These are phyloP conservation scores for Halcyon senegalensis DNA, from an alignment of 2,113 vertebrate species.

Conservation along the genomic window DNA sequence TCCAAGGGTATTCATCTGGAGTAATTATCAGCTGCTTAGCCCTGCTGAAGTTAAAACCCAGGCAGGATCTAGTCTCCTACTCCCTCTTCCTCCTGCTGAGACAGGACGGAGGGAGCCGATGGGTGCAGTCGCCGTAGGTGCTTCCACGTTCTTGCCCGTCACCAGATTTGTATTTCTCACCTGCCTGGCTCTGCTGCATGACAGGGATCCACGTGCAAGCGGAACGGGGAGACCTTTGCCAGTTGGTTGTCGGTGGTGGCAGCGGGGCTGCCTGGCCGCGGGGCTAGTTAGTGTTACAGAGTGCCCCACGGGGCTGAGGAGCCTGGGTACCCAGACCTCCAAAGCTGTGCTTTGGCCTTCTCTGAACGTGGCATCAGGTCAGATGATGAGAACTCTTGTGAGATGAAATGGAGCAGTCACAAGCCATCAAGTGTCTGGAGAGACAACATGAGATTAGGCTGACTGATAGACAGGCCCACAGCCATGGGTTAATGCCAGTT, in stretches of 20 bases:
- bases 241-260: background rate
- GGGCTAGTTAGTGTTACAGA: background rate
- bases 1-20: constrained; percentile 30
- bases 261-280: background rate
- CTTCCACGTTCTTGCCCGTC: background rate
- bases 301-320: background rate
- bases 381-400: background rate
- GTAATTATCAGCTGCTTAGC: constrained; percentile 53
- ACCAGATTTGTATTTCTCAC: background rate
- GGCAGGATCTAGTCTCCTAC: background rate
- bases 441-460: background rate
- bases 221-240: background rate
- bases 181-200: background rate
- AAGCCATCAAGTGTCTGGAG: background rate
- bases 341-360: background rate
- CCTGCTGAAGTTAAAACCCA: background rate
- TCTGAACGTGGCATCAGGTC: fast-evolving
- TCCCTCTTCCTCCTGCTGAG: background rate
- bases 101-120: background rate
- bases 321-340: background rate
- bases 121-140: background rate
- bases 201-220: background rate
- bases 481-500: background rate
- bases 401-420: background rate
- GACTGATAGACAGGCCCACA: background rate